A percentile compares a stretch with the other conserved stretches of the same genome.
Evolutionary conservation across 2,113 vertebrate genomes (phyloP).

Genomic region (Dipodomys spectabilis): DNA sequence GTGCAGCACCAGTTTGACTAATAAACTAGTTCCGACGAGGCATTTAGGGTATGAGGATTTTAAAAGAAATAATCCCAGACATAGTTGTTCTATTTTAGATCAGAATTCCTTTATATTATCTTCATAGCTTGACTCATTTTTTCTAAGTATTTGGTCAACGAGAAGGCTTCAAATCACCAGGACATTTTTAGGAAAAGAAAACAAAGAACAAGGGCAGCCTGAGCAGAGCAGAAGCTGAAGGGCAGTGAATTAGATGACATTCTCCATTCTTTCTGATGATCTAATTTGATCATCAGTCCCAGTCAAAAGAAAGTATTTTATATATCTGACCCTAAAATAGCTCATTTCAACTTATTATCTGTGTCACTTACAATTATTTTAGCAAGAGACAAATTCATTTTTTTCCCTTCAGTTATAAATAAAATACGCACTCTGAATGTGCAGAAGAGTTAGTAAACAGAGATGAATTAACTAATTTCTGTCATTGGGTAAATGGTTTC

Average conservation of each 20-base stretch:
- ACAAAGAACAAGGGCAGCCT: neutral
- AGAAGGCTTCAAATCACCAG: neutral
- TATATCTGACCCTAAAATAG: neutral
- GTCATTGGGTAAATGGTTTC: neutral
- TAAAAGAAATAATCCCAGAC: conserved; percentile 20
- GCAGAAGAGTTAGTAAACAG: neutral
- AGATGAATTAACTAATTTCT: neutral
- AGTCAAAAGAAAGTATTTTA: neutral
- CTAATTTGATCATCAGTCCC: neutral
- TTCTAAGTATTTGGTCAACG: neutral
- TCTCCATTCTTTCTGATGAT: neutral
- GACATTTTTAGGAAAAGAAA: neutral
- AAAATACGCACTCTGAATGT: neutral
- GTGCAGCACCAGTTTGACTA: neutral
- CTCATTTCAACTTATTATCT: neutral
- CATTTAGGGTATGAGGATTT: neutral
- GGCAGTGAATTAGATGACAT: neutral
- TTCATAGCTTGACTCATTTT: neutral
- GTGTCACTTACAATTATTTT: neutral
- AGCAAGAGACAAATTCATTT: neutral
- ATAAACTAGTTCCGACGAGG: neutral
- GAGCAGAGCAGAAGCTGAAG: neutral
- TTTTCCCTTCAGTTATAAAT: neutral
- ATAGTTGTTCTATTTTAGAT: neutral
- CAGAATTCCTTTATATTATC: neutral